Percentiles rank a stretch among this genome's conserved stretches.
These are phyloP conservation scores for Leptinotarsa undecemlineata DNA, from an alignment of 1,140 invertebrate genomes.

Conservation along the genomic window DNA sequence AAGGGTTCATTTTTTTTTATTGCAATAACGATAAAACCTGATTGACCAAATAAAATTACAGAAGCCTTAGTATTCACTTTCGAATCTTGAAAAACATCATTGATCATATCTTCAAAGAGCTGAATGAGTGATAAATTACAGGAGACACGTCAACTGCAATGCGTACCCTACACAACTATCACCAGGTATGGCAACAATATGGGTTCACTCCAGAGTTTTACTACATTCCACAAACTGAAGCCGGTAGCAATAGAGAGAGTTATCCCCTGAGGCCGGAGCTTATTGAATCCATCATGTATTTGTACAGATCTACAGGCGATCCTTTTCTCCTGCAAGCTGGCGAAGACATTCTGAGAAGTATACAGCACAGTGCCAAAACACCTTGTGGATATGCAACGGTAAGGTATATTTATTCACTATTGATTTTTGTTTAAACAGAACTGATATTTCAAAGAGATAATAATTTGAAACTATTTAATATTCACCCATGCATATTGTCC, in stretches of 20 bases:
- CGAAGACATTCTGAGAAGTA: slow-evolving; percentile 84
- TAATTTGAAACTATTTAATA: too few species aligned
- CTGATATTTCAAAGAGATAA: too few species aligned
- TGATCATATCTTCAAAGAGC: too few species aligned
- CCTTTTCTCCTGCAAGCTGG: slow-evolving; percentile 89
- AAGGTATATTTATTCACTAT: slow-evolving; percentile 39
- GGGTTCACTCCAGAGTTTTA: slow-evolving; percentile 98
- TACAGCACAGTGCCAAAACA: slow-evolving; percentile 88
- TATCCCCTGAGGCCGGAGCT: slow-evolving; percentile 96
- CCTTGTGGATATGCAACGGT: slow-evolving; percentile 98
- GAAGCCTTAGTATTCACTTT: too few species aligned
- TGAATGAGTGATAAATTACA: slow-evolving; percentile 45
- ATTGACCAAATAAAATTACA: too few species aligned
- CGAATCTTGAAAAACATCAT: too few species aligned
- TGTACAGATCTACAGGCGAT: slow-evolving; percentile 92
- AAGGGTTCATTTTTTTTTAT: too few species aligned
- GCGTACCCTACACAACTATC: slow-evolving; percentile 94
- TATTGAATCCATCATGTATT: slow-evolving; percentile 95
- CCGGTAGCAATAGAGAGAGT: slow-evolving; percentile 82
- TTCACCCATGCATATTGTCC: too few species aligned
- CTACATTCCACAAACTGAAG: slow-evolving; percentile 87
- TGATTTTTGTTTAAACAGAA: too few species aligned
- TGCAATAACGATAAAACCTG: too few species aligned
- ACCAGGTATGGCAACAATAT: slow-evolving; percentile 94
- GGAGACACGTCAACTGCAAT: slow-evolving; percentile 90